Evolutionary conservation across 2,113 vertebrate species (phyloP).

Genomic region (Scalopus aquaticus): DNA sequence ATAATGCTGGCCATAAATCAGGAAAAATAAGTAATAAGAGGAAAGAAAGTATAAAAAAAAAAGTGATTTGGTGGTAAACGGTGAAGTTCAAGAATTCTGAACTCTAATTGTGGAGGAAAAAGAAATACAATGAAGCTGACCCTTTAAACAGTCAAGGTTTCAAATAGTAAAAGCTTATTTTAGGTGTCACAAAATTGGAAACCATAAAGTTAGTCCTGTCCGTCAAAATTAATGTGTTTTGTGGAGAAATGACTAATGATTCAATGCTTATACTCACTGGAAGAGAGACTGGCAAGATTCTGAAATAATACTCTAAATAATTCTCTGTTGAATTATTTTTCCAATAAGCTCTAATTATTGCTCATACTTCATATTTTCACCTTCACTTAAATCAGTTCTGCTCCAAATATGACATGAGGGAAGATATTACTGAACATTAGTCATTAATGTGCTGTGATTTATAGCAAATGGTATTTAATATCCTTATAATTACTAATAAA

Average conservation of each 20-base stretch:
- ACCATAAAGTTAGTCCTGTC: conserved; percentile 62
- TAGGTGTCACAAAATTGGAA: conserved; percentile 44
- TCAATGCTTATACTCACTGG: background rate
- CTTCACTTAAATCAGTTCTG: conserved; percentile 62
- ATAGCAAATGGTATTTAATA: conserved; percentile 55
- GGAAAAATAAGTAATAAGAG: background rate
- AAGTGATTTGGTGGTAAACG: background rate
- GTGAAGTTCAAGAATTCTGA: background rate
- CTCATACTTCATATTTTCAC: conserved; percentile 56
- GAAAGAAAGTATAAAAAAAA: background rate
- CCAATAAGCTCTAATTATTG: conserved; percentile 72
- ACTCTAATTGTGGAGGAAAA: background rate
- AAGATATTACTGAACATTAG: conserved; percentile 51
- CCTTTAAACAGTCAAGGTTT: background rate
- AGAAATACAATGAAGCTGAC: background rate
- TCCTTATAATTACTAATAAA: conserved; percentile 59
- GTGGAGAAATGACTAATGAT: conserved; percentile 34
- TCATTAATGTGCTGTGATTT: conserved; percentile 63
- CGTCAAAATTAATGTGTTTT: conserved; percentile 63
- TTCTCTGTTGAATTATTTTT: conserved; percentile 68
- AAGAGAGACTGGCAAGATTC: conserved; percentile 19
- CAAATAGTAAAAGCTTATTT: conserved; percentile 49
- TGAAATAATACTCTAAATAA: conserved; percentile 63
- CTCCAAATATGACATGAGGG: conserved; percentile 56
- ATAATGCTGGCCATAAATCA: background rate